These are phyloP conservation scores for Quiscalus mexicanus DNA, from an alignment of 2,113 vertebrate species.

Conservation along the genomic window DNA sequence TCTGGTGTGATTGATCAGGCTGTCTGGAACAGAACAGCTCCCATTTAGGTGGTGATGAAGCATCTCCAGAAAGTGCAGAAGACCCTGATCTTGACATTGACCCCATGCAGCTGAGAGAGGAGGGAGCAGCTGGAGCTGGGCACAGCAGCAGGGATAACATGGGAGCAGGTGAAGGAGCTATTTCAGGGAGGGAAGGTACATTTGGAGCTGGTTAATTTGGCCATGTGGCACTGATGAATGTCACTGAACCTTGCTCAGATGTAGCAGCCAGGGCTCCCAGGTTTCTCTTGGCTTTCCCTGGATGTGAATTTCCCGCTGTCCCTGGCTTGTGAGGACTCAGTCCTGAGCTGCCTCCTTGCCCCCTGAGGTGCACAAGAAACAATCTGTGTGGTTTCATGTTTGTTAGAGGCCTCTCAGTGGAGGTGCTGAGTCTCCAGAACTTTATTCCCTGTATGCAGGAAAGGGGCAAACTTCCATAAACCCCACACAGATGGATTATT, in stretches of 20 bases:
- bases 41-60: not conserved
- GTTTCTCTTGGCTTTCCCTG: not conserved
- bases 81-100: not conserved
- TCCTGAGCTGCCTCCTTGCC: not conserved
- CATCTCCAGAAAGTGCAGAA: not conserved
- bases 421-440: not conserved
- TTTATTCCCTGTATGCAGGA: accelerated
- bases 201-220: not conserved
- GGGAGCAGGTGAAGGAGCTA: not conserved
- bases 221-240: accelerated
- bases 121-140: not conserved
- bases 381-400: accelerated
- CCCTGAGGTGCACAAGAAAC: not conserved
- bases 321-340: not conserved
- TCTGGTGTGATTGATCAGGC: not conserved
- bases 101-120: accelerated
- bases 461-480: not conserved
- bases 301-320: accelerated
- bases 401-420: accelerated
- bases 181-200: accelerated
- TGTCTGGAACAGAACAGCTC: not conserved
- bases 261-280: not conserved
- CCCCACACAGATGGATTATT: not conserved
- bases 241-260: not conserved
- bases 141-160: not conserved